Evolutionary conservation across 2,888 invertebrate genomes (phyloP), one percentile per base, ranked within the genome.

Genomic region (Mesorhabditis belari): DNA sequence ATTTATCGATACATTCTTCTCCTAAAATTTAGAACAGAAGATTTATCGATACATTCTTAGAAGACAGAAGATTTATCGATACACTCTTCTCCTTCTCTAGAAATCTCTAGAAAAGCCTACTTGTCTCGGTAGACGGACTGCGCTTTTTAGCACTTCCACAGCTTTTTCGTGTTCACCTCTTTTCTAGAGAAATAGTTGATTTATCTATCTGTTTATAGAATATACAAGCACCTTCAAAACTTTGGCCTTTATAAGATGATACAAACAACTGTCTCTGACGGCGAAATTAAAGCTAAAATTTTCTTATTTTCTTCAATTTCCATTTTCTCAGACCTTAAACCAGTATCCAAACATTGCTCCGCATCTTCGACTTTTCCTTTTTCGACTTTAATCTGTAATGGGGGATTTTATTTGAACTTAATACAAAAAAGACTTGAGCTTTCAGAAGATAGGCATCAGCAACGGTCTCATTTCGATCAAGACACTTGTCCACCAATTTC

Each of bases 201-300:
- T n/a, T 51, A 12, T 21, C 17, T 3, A 2, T 2, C 19, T 4
- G 19, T 55, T 55, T 1, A n/a, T 21, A 28, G 4, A 27, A 55
- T 89, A 87, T 21, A 87, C 87, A 58, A n/a, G n/a, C n/a, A 87
- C 86, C 73, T 90, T 91, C 69, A 90, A 87, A 55, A 94, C 88
- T 26, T 90, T 85, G 0, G 92, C 93, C 70, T 88, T 87, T 1
- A 93, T 86, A 65, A 92, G 86, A 83, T 93, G 91, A 80, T 91
- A 96, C 81, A 92, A 85, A 0, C 93, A 90, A 82, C 90, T 89
- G 64, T 94, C 92, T 68, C 93, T 85, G 0, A 95, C 88, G 83
- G 90, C 88, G 80, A 96, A 94, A 82, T 94, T 91, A 79, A 90
- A 89, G 78, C 92, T 92, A 35, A 35, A 35, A 17, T 1, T 35